Base-by-base conservation (phyloP, 2,888 invertebrate genomes). In the Priocnemis perturbator region DNA sequence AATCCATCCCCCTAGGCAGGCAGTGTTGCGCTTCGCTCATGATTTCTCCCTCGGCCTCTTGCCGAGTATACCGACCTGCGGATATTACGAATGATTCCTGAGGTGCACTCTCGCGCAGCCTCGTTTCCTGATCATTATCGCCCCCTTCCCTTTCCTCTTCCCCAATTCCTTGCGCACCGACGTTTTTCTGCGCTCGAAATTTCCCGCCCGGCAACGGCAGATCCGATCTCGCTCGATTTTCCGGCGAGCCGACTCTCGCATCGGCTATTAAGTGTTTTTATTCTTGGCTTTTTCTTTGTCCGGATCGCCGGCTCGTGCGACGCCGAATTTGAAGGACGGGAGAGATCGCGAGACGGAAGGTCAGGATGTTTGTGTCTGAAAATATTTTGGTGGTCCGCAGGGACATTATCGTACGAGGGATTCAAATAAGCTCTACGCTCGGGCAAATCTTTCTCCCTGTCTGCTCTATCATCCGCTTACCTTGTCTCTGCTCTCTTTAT, bases 391-490 rank as follows among this genome's bases (percentile, higher is more conserved):
- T 69, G 71, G 75, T 85, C 86, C 83, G 78, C 58, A 26, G 84
- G 82, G 84, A 85, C 82, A 82, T 86, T 85, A 85, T 82, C 81
- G 83, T 81, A 79, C 81, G 79, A 78, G 75, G 79, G 81, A 86
- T 86, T 85, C 85, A 86, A 86, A 86, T 84, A 84, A 84, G 81
- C 83, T 78, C 80, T 79, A 74, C 74, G 79, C 69, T 81, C 76
- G 64, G 64, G 67, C 55, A 62, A 57, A 65, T 14, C 68, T 67
- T 14, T 55, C 45, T 55, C 45, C 44, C 58, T 14, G 21, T 44
- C 64, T 59, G 23, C 61, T 48, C 15, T 37, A 50, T n/a, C n/a
- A n/a, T n/a, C n/a, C n/a, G n/a, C n/a, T n/a, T n/a, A n/a, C n/a
- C n/a, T n/a, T n/a, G n/a, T n/a, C n/a, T n/a, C n/a, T n/a, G n/a